Percentiles rank a stretch among this genome's conserved stretches.
phyloP scores from a whole-genome alignment of 1,140 invertebrate species.

The Drosophila virilis region DNA sequence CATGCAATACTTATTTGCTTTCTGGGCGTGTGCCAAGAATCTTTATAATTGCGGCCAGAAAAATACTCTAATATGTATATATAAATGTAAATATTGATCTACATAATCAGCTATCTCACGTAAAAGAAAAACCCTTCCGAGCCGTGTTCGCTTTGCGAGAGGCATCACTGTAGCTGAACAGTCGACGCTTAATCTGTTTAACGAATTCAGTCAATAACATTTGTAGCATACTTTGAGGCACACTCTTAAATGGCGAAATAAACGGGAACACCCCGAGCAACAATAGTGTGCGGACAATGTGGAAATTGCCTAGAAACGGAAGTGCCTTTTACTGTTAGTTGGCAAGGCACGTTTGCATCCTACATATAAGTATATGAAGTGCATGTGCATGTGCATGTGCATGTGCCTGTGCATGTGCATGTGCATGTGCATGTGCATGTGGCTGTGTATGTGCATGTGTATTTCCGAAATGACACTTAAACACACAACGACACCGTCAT shows the following conservation, averaged over 20 bases:
- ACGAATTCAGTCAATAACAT: conserved; percentile 54
- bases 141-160: background rate
- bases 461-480: conserved; percentile 56
- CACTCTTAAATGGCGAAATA: conserved; percentile 14
- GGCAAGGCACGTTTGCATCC: conserved; percentile 59
- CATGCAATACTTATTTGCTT: conserved; percentile 7
- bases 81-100: too few relatives aligned
- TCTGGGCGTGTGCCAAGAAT: conserved; percentile 51
- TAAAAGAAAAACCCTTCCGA: background rate
- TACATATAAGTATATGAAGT: conserved; percentile 40
- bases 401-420: background rate
- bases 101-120: too few relatives aligned
- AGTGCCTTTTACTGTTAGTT: conserved; percentile 57
- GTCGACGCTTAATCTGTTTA: conserved; percentile 6
- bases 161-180: background rate
- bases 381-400: conserved; percentile 14
- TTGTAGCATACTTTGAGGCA: conserved; percentile 70
- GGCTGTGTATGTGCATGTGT: conserved; percentile 9
- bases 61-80: too few relatives aligned
- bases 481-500: conserved; percentile 69
- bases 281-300: conserved; percentile 14
- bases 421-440: conserved; percentile 9
- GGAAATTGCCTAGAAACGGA: conserved; percentile 52
- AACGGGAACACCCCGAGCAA: background rate
- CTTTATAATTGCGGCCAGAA: conserved; percentile 4